Evolutionary conservation across 1,140 invertebrate genomes (phyloP).

Genomic region (Penaeus chinensis): DNA sequence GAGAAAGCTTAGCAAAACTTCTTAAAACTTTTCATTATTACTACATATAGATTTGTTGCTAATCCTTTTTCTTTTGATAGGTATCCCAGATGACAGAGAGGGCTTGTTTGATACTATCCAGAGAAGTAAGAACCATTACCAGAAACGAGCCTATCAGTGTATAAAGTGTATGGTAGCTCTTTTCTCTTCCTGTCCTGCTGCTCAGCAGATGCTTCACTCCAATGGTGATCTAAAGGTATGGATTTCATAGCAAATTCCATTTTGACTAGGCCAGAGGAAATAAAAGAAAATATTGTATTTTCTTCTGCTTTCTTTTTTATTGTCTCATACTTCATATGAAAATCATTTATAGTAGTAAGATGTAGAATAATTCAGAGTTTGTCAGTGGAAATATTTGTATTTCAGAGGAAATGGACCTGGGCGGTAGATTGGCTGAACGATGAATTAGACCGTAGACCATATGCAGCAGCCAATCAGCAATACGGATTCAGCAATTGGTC

Average conservation of each 20-base stretch:
- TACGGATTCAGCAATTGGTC: slow-evolving; percentile 94
- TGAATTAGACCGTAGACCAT: slow-evolving; percentile 80
- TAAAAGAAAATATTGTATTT: too few species aligned
- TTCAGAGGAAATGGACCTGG: slow-evolving; percentile 86
- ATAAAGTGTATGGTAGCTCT: slow-evolving; percentile 94
- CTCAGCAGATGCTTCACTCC: slow-evolving; percentile 64
- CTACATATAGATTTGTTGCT: slow-evolving; percentile 24
- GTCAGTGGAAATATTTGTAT: slow-evolving; percentile 81
- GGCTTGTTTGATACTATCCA: slow-evolving; percentile 93
- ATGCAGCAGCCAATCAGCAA: slow-evolving; percentile 66
- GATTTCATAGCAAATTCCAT: slow-evolving; percentile 64
- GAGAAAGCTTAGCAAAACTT: neutral
- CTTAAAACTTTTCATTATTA: neutral
- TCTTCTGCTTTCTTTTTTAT: too few species aligned
- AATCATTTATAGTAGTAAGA: neutral
- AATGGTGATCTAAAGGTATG: slow-evolving; percentile 62
- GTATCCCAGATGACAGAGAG: slow-evolving; percentile 90
- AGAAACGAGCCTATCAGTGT: slow-evolving; percentile 96
- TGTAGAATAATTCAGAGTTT: slow-evolving; percentile 61
- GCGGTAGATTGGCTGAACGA: slow-evolving; percentile 95
- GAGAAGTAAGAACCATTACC: slow-evolving; percentile 92
- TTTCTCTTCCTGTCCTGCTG: slow-evolving; percentile 83
- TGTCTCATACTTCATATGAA: too few species aligned
- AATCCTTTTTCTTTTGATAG: slow-evolving; percentile 67
- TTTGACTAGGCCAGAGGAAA: too few species aligned